Evolutionary conservation across 2,797 vertebrate species (phyloP).

Genomic region (Muscicapa striata): DNA sequence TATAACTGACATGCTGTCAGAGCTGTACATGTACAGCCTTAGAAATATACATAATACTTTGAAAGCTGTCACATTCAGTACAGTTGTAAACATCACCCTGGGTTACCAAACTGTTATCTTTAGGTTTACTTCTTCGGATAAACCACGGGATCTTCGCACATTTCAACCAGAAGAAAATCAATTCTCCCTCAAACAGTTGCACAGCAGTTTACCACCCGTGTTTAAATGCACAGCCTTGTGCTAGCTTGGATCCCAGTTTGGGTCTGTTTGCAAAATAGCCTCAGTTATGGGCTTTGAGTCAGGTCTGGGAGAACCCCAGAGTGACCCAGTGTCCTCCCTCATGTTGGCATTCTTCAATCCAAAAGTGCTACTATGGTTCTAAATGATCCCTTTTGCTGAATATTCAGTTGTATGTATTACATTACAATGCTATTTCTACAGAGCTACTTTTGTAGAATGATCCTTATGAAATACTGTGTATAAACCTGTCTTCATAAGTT

Average conservation of each 20-base stretch:
- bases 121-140: slow-evolving; percentile 52
- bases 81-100: slow-evolving; percentile 79
- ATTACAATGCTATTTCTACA: not conserved
- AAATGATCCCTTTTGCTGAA: not conserved
- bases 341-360: not conserved
- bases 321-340: not conserved
- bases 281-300: not conserved
- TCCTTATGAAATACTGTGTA: not conserved
- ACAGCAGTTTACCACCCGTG: not conserved
- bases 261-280: not conserved
- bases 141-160: slow-evolving; percentile 29
- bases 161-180: slow-evolving; percentile 65
- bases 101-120: slow-evolving; percentile 75
- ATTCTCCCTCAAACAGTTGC: slow-evolving; percentile 41
- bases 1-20: slow-evolving; percentile 82
- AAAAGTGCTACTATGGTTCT: not conserved
- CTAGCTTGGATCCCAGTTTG: not conserved
- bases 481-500: not conserved
- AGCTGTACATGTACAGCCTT: slow-evolving; percentile 72
- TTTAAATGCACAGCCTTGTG: not conserved
- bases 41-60: slow-evolving; percentile 80
- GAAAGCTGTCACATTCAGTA: slow-evolving; percentile 80
- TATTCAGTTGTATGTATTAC: not conserved
- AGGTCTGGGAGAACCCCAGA: not conserved
- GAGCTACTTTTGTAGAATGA: not conserved